Base-by-base conservation (phyloP, 2,797 vertebrate genomes). In the Psittacula derbiana region DNA sequence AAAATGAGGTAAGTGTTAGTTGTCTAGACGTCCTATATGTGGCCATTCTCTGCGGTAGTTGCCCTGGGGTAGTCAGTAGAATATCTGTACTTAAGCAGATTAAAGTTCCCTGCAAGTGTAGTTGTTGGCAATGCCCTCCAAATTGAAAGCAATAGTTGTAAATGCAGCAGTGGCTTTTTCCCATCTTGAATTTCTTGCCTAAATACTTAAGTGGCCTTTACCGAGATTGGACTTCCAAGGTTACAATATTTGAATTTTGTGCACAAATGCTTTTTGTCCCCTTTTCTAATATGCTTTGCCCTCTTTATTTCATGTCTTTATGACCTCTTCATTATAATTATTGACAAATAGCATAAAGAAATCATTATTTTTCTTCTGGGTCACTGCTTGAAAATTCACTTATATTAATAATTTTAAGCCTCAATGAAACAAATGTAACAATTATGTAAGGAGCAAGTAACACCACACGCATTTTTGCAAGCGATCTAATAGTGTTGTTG, bases 1-100 rank as follows among this genome's bases (percentile, higher is more conserved):
- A 93, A 93, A 95, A 82, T 66, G 83, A 91, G 69, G 79, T 71
- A 94, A 92, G 79, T 2, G 3, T 70, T 84, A 70, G 71, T 82
- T 80, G 79, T 82, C 81, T 78, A 92, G 91, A 92, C 88, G 60
- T 86, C 62, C 75, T 76, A 15, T 50, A 60, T 65, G 40, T 74
- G 41, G 44, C 80, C 69, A n/a, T 67, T 46, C 62, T 84, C 83
- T 86, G 38, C 21, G 21, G 46, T 61, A 49, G 72, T 33, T 71
- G 95, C 88, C 66, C 20, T 40, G 38, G 47, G 64, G 49, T 71
- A 46, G 43, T 70, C 40, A 76, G 74, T 55, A 90, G 66, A 75
- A 86, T 90, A 94, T 76, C 66, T 71, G 8, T 58, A 74, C 41
- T 62, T 81, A 76, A 82, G 64, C 55, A 90, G 58, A 80, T 71